Base-by-base conservation (phyloP, 2,888 invertebrate species). In the Lasioglossum villosulum region DNA sequence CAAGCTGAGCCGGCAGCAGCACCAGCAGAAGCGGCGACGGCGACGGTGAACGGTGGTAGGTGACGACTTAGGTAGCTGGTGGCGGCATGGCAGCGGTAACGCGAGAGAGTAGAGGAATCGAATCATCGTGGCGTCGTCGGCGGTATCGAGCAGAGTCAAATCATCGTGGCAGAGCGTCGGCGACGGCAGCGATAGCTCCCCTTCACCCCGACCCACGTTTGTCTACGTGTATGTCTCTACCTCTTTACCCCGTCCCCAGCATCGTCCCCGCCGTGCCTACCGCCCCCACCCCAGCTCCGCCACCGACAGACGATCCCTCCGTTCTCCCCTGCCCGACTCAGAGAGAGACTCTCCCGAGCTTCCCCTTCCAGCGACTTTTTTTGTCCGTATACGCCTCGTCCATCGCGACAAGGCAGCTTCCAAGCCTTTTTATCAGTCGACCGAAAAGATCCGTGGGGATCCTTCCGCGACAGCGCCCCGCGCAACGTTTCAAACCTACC, bases 401-500 rank as follows among this genome's bases (percentile, higher is more conserved):
- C 91, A 90, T 91, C 89, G 88, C 89, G 90, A 88, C 90, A 88
- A 91, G 87, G 84, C 88, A 92, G 90, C 91, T 90, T 91, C 90
- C 90, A 88, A 90, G 89, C 90, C 90, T 93, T 93, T 93, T 93
- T 93, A 93, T 93, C 93, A 92, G 91, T 90, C 90, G 88, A 90
- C 91, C 92, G 88, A 93, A 92, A 93, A 93, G 91, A 90, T 91
- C 91, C 90, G 90, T 89, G 88, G 90, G 89, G 90, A 91, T 92
- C 89, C 88, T 90, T 89, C 86, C 88, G 76, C 80, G 68, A 83
- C 84, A 86, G 84, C 87, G 78, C 88, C 86, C 82, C 84, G 81
- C 84, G 84, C 72, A 77, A 78, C 74, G 39, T 56, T 83, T 75
- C 48, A 42, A 80, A 82, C 80, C 86, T 83, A 86, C 86, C 87